These are phyloP conservation scores for Cenopis cana DNA, from an alignment of 2,888 invertebrate species.

Conservation along the genomic window DNA sequence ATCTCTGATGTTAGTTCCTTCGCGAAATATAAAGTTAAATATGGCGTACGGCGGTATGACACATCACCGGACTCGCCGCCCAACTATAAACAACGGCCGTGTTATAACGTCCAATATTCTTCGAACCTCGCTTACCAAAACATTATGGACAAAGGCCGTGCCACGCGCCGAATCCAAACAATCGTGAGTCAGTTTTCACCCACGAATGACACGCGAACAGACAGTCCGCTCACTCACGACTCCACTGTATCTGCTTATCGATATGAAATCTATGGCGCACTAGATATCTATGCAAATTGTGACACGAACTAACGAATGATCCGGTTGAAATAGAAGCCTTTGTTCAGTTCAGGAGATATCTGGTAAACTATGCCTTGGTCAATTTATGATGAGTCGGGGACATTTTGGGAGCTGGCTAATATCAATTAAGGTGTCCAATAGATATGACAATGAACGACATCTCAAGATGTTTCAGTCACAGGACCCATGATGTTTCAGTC, in stretches of 20 bases:
- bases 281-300: constrained; percentile 33
- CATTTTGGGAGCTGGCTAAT: background rate
- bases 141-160: constrained; percentile 76
- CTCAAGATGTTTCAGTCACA: background rate
- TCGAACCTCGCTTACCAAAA: constrained; percentile 76
- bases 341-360: constrained; percentile 13
- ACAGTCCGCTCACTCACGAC: constrained; percentile 36
- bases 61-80: constrained; percentile 31
- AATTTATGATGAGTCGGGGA: background rate
- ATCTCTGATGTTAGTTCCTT: too few species aligned
- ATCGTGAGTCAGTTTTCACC: constrained; percentile 60
- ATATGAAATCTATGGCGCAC: constrained; percentile 34
- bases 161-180: constrained; percentile 80
- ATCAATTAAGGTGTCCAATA: background rate
- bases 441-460: background rate
- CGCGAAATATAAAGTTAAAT: too few species aligned
- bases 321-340: constrained; percentile 12
- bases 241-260: constrained; percentile 34
- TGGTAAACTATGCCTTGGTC: background rate
- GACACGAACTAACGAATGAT: constrained; percentile 24
- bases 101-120: constrained; percentile 64
- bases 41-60: constrained; percentile 23
- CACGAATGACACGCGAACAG: constrained; percentile 25
- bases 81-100: constrained; percentile 67
- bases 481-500: background rate